Conservation (phyloP, 2,113 vertebrate species). For the Pseudorectes ferrugineus region DNA sequence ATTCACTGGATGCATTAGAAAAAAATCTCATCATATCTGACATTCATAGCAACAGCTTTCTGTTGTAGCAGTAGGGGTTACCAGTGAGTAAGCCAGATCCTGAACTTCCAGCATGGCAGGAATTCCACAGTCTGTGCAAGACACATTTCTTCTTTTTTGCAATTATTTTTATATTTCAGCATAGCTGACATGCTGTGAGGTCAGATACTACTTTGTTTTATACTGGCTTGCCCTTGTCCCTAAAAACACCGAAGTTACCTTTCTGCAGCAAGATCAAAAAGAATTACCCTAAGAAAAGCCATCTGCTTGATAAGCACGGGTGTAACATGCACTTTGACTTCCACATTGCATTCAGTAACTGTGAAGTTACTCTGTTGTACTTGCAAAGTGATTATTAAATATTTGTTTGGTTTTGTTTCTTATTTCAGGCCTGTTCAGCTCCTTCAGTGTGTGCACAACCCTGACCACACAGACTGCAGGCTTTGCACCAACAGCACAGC, state of each 20-base stretch:
- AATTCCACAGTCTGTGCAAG: neutral
- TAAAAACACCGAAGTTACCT: neutral
- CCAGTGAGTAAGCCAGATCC: neutral
- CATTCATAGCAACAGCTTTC: neutral
- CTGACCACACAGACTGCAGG: conserved; percentile 63
- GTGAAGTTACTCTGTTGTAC: neutral
- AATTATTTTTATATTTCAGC: neutral
- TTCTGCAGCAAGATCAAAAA: neutral
- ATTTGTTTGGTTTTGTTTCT: neutral
- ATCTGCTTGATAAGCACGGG: neutral
- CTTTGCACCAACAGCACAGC: neutral
- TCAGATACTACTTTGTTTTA: neutral
- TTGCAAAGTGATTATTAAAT: neutral
- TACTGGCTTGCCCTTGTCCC: neutral
- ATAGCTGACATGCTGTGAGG: neutral
- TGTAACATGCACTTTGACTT: neutral
- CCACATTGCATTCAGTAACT: neutral
- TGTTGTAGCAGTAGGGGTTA: neutral
- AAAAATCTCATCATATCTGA: neutral
- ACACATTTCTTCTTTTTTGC: neutral
- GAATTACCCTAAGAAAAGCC: neutral
- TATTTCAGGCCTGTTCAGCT: conserved; percentile 75
- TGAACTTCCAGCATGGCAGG: neutral
- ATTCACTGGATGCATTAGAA: neutral
- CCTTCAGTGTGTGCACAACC: conserved; percentile 77